Evolutionary conservation across 1,140 invertebrate species (phyloP), one percentile per base, ranked within the genome.

Genomic region (Calliphora vicina): DNA sequence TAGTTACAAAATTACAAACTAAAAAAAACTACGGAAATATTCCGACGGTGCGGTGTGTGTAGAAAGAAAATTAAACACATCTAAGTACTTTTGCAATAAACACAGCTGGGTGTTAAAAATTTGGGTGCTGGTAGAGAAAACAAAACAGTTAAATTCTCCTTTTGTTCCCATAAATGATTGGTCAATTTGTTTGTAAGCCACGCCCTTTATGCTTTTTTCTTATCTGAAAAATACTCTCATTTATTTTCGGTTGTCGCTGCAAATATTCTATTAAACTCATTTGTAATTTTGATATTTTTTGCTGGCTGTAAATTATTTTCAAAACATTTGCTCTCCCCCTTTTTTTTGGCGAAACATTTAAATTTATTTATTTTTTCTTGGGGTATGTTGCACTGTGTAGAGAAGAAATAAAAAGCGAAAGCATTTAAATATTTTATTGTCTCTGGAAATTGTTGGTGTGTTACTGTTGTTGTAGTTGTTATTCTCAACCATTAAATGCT

Each of bases 391-490:
- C 35, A 35, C 10, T 35, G 35, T 35, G 15, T 57, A 57, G 3
- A 57, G 50, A 17, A n/a, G 13, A 73, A 86, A 85, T 83, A 84
- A 87, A 87, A 87, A 87, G 87, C 85, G 86, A 88, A 88, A 88
- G 85, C 88, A 89, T 86, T 89, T 89, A 89, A 88, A 85, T 85
- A 84, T 89, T 87, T 85, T 86, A 89, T 88, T 88, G n/a, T 72
- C 82, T 42, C 12, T 10, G 12, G 13, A 67, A 82, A 10, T 50
- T 57, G 43, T 25, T 43, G 74, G 43, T 42, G 27, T 76, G 2
- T 4, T 42, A 29, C 29, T 3, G 29, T 76, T 72, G 20, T 17
- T 27, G 71, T 72, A 3, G 29, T 35, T 35, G 35, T 35, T 35
- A n/a, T n/a, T n/a, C n/a, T 35, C 5, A 1, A 35, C 35, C 35